Percentiles rank a stretch among this genome's conserved stretches.
phyloP scores from a whole-genome alignment of 1,140 invertebrate genomes.

The Zaprionus africanus region DNA sequence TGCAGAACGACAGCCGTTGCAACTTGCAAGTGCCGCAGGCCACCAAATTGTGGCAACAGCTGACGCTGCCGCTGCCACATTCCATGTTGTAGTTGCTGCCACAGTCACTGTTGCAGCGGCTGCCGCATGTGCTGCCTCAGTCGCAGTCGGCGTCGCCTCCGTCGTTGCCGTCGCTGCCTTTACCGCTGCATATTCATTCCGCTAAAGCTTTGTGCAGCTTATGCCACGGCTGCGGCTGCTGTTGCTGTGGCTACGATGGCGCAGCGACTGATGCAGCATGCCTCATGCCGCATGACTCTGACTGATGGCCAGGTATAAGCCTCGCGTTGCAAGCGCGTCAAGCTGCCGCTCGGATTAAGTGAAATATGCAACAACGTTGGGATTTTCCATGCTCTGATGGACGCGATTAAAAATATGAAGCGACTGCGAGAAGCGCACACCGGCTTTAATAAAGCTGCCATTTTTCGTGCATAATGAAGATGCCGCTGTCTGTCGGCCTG shows the following conservation, averaged over 20 bases:
- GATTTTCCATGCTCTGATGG: constrained; percentile 33
- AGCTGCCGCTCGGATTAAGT: constrained; percentile 44
- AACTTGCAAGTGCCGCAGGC: constrained; percentile 37
- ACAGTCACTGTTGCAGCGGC: neutral
- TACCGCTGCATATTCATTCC: constrained; percentile 30
- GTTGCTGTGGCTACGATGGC: constrained; percentile 1
- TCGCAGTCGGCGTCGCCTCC: constrained; percentile 29
- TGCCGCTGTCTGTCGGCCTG: neutral
- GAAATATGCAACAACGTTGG: constrained; percentile 33
- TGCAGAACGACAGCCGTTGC: constrained; percentile 7
- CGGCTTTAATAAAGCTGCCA: constrained; percentile 33
- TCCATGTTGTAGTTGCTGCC: constrained; percentile 20
- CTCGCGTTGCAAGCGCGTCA: constrained; percentile 40
- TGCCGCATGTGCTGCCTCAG: neutral
- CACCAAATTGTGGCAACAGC: constrained; percentile 73
- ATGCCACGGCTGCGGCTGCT: constrained; percentile 25
- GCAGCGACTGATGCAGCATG: neutral
- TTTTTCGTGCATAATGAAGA: constrained; percentile 31
- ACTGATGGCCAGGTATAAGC: constrained; percentile 49
- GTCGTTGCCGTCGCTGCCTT: neutral
- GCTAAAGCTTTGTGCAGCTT: constrained; percentile 43
- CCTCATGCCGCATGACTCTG: constrained; percentile 14
- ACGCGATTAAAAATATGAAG: constrained; percentile 51
- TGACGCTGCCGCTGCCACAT: constrained; percentile 27
- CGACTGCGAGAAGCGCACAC: neutral